Evolutionary conservation across 2,113 vertebrate species (phyloP).

Genomic region (Prinia subflava): DNA sequence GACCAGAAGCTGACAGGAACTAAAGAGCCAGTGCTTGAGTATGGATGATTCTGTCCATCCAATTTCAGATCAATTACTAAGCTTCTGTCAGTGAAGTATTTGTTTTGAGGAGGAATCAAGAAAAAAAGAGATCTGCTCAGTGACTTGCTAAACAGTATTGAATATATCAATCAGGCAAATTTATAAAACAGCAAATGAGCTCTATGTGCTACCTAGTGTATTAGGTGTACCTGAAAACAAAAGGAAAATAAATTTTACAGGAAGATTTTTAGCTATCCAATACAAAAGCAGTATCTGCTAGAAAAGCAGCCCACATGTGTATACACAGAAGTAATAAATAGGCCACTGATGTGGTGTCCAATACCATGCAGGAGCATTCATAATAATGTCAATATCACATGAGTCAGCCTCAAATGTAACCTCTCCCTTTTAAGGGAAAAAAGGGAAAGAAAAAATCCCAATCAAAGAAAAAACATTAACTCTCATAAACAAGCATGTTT

Average conservation of each 20-base stretch:
- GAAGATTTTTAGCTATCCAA: not conserved
- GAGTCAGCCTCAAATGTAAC: not conserved
- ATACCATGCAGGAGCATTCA: not conserved
- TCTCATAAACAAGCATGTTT: not conserved
- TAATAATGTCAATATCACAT: not conserved
- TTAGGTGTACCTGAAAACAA: not conserved
- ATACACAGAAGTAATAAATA: not conserved
- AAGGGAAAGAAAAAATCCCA: not conserved
- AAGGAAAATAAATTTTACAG: not conserved
- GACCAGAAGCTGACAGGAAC: not conserved
- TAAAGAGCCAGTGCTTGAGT: not conserved
- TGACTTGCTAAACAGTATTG: not conserved
- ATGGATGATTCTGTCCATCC: not conserved
- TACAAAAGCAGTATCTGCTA: not conserved
- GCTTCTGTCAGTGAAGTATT: not conserved
- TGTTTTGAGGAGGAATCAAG: not conserved
- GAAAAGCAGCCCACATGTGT: not conserved
- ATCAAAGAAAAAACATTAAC: not conserved
- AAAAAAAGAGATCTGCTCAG: not conserved
- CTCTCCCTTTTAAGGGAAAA: not conserved
- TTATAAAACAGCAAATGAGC: not conserved
- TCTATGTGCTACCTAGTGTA: not conserved
- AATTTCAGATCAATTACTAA: constrained; percentile 1
- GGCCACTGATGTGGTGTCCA: not conserved
- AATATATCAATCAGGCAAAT: not conserved